These are phyloP conservation scores for Hedychridium roseum DNA, from an alignment of 2,888 invertebrate genomes.

Conservation along the genomic window DNA sequence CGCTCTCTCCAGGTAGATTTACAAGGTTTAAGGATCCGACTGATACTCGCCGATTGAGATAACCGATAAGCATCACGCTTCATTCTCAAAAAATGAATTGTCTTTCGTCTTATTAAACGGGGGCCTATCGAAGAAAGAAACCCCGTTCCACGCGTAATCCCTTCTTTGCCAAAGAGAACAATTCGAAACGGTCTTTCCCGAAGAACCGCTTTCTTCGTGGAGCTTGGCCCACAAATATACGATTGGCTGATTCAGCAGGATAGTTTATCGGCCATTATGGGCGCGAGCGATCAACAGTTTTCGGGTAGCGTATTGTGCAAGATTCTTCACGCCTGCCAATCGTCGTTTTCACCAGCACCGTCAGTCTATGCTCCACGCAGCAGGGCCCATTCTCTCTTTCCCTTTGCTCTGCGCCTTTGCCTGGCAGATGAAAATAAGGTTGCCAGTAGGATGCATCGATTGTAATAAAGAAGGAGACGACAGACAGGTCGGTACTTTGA, in stretches of 20 bases:
- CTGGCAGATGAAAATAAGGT: conserved; percentile 21
- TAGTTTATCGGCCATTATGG: conserved; percentile 48
- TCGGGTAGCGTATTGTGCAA: conserved; percentile 45
- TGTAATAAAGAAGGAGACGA: conserved; percentile 13
- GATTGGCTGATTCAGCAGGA: conserved; percentile 54
- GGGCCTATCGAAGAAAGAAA: no score
- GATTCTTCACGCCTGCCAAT: conserved; percentile 58
- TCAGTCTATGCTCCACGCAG: not conserved
- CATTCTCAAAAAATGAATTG: no score
- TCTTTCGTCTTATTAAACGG: no score
- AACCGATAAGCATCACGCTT: not conserved
- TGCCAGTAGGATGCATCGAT: conserved; percentile 30
- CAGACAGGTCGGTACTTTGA: conserved; percentile 38
- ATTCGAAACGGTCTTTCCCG: no score
- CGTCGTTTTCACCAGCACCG: conserved; percentile 16
- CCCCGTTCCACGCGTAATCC: no score
- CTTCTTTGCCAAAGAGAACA: no score
- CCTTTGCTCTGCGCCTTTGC: no score
- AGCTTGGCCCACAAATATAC: no score
- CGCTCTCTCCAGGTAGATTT: not conserved
- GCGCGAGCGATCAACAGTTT: conserved; percentile 49
- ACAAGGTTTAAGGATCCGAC: not conserved
- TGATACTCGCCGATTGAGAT: not conserved
- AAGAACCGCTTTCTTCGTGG: no score
- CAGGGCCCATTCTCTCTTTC: no score